Evolutionary conservation across 2,113 vertebrate species (phyloP).

Genomic region (Lepisosteus oculatus): DNA sequence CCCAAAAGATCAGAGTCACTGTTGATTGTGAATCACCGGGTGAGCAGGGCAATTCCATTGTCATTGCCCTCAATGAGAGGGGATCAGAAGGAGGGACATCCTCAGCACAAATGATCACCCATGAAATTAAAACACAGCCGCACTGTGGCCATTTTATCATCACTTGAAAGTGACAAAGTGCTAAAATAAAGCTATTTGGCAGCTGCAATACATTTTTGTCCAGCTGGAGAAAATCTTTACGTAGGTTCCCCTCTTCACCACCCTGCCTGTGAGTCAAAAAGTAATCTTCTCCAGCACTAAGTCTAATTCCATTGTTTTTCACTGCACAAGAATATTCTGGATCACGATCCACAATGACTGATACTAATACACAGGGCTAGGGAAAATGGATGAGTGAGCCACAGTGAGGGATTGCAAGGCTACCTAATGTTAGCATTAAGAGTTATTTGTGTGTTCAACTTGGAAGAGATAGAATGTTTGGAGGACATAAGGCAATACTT

Average conservation of each 20-base stretch:
- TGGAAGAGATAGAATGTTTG: neutral
- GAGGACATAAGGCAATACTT: too few species aligned
- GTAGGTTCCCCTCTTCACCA: neutral
- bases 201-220: slow-evolving; percentile 32
- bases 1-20: too few species aligned
- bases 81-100: neutral
- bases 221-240: neutral
- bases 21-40: too few species aligned
- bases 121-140: slow-evolving; percentile 18
- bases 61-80: neutral
- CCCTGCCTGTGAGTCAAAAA: neutral
- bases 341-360: neutral
- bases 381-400: slow-evolving; percentile 4
- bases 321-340: slow-evolving; percentile 1
- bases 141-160: slow-evolving; percentile 19
- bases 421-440: neutral
- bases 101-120: slow-evolving; percentile 11
- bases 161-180: slow-evolving; percentile 34
- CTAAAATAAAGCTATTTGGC: slow-evolving; percentile 24
- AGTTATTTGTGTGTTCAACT: neutral
- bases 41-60: neutral
- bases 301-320: slow-evolving; percentile 23
- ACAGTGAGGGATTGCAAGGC: neutral
- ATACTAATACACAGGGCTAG: neutral
- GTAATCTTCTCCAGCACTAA: slow-evolving; percentile 14